Evolutionary conservation across 2,888 invertebrate species (phyloP), one percentile per base, ranked within the genome.

Genomic region (Platycheirus albimanus): DNA sequence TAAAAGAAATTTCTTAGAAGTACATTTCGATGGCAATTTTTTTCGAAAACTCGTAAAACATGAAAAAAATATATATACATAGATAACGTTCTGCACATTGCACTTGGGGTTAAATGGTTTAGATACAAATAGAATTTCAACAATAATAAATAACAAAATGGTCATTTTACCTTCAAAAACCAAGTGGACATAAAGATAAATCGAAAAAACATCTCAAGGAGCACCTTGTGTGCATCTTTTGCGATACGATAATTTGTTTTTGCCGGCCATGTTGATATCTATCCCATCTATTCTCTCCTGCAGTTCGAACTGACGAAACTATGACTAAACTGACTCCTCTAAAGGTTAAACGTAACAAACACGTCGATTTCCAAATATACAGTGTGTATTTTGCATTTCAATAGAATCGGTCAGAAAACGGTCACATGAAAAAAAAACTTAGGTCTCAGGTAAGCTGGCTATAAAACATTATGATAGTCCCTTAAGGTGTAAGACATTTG

Each of bases 371-470:
- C 8, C 17, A n/a, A 17, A 20, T 56, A n/a, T n/a, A n/a, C n/a
- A n/a, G n/a, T n/a, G n/a, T n/a, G n/a, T n/a, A 61, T 78, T 83
- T 83, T 83, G 78, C 83, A 83, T 78, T 77, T 69, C 51, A 66
- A 63, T 38, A 19, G 28, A 64, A 54, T 43, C 13, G 19, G 49
- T 54, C 24, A 28, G 17, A 58, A 15, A 24, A 72, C 15, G 28
- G n/a, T 19, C 15, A 43, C n/a, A 74, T 11, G 15, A 19, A 45
- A 36, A 45, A 36, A 20, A 33, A 20, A 52, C 49, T 64, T 56
- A 28, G 28, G 5, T 28, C 10, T 11, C 28, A 19, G 17, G 54
- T 19, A 63, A 63, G 75, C 69, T 74, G 61, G n/a, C n/a, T n/a
- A n/a, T n/a, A n/a, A n/a, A 20, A 45, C 28, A 33, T 8, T 33